Evolutionary conservation across 2,888 invertebrate species (phyloP), one percentile per base, ranked within the genome.

Genomic region (Cerceris rybyensis): DNA sequence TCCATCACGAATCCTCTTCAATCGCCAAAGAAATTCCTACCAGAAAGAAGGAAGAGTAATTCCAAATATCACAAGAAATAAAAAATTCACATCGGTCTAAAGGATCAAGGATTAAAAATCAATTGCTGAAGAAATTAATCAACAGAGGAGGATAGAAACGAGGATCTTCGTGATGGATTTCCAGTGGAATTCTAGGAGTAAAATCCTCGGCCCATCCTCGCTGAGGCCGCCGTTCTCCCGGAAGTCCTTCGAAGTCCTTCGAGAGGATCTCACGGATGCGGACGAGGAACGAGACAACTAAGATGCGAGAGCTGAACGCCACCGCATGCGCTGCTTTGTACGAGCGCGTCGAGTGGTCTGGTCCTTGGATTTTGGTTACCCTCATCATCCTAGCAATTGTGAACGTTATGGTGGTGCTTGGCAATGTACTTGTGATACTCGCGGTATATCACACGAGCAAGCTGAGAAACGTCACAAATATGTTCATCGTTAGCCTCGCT

Each of bases 401-500:
- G 91, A 97, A 97, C 93, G 95, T 98, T 65, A 95, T 98, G 92
- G 98, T 98, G 83, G 96, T 98, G 83, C 95, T 96, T 73, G 98
- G 96, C 70, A 98, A 98, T 94, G 96, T 97, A 91, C 94, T 98
- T 85, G 98, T 98, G 87, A 98, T 98, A 89, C 95, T 97, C 67
- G 98, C 98, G 71, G 98, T 98, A 74, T 96, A 97, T 92, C 96
- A 97, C 93, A 97, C 97, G 11, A 96, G 96, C 79, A 98, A 98
- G 93, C 94, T 99, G 85, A 95, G 98, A 84, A 98, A 98, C 85
- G 98, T 98, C 87, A 99, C 98, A 80, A 99, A 99, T 93, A 95
- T 98, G 90, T 98, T 99, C 94, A 98, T 99, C 92, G 98, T 98
- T 80, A 98, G 98, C 60, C 94, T 99, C 90, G 99, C 99, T 0